Evolutionary conservation across 1,140 invertebrate species (phyloP), one percentile per base, ranked within the genome.

Genomic region (Colletes gigas): DNA sequence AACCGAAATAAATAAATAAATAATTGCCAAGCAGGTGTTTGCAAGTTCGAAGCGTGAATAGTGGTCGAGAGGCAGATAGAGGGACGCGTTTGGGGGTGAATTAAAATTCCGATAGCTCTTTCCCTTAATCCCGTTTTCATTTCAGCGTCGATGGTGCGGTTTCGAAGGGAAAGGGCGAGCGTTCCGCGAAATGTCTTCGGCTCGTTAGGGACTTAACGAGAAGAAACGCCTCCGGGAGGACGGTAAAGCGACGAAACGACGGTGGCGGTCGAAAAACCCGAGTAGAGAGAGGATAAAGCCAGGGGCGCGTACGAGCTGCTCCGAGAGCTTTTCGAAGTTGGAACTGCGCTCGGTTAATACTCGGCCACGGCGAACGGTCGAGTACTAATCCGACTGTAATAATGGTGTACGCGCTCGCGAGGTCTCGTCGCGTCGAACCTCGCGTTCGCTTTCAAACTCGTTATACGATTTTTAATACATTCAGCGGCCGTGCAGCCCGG

Each of bases 181-280:
- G 72, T 47, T 73, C 50, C 54, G 83, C 79, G 70, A 81, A 87
- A 83, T 83, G 84, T 86, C 84, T 86, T 87, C 76, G n/a, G 66
- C 81, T 88, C 82, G 82, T 89, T 89, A 89, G 77, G 75, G 75
- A 82, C 76, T 75, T 89, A 90, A 90, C 83, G 87, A 89, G 85
- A 83, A 89, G 85, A 83, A 90, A 89, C 81, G 83, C 79, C 77
- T 2, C 14, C 30, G 30, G 78, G 80, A 78, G 75, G 74, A 39
- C 57, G 19, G 60, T 65, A 75, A 84, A 89, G 72, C 39, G 65
- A 39, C 1, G 14, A 19, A 7, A 39, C 9, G 47, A 21, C 47
- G 10, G 1, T 39, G 3, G 6, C 41, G 15, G 39, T 5, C 9
- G 44, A 63, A 41, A 74, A 74, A 57, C 19, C 10, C 7, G 14